These are phyloP conservation scores for Halictus ligatus DNA, from an alignment of 2,888 invertebrate genomes.

Conservation along the genomic window DNA sequence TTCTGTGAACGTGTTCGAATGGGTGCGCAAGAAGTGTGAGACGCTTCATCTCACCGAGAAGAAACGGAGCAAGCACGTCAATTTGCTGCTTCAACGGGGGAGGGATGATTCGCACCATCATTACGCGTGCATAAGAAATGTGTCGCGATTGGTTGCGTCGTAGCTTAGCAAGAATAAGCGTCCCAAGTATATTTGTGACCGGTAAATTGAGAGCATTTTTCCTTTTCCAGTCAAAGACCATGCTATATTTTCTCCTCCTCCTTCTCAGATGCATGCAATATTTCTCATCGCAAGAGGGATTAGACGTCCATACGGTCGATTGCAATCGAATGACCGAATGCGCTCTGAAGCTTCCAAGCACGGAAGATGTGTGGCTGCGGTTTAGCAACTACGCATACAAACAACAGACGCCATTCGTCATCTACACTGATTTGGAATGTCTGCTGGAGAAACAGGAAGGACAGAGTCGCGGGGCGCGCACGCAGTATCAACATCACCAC, in stretches of 20 bases:
- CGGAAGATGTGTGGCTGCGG: conserved; percentile 26
- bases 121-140: conserved; percentile 43
- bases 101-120: conserved; percentile 17
- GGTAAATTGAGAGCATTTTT: conserved; percentile 29
- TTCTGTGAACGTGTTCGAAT: conserved; percentile 47
- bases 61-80: background rate
- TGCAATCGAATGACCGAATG: conserved; percentile 31
- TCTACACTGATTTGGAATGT: conserved; percentile 53
- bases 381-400: conserved; percentile 41
- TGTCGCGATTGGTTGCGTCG: conserved; percentile 40
- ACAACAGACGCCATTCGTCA: conserved; percentile 34
- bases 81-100: background rate
- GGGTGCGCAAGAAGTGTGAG: background rate
- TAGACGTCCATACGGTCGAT: conserved; percentile 31
- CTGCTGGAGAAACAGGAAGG: conserved; percentile 9
- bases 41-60: conserved; percentile 12
- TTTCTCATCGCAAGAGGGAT: conserved; percentile 23
- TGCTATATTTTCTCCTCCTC: background rate
- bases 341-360: conserved; percentile 13
- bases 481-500: conserved; percentile 11
- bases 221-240: too few relatives aligned
- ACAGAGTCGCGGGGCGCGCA: background rate
- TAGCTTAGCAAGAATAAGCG: conserved; percentile 19
- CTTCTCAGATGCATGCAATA: conserved; percentile 57
- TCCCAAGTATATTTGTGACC: conserved; percentile 40